Base-by-base conservation (phyloP, 64 coral and sea anemone species). In the Stylophora pistillata region DNA sequence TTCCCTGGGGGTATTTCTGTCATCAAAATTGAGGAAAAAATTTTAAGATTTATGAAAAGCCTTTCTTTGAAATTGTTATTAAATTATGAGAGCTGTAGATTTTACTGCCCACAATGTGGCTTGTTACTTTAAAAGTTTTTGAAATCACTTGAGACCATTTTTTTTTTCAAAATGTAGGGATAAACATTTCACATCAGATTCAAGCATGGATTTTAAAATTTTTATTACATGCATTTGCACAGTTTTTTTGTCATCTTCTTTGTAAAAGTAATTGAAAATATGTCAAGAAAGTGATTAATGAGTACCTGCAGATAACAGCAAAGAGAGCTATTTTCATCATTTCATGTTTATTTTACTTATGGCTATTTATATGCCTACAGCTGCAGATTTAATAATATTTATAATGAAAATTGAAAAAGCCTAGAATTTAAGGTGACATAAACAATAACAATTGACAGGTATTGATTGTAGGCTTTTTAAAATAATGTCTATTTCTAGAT, bases 381-480 rank as follows among this genome's bases (percentile, higher is more conserved):
- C 64, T 25, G 23, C 21, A 68, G 26, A 68, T 68, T 68, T 25
- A 60, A 60, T 60, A 60, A 15, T 60, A 9, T 60, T 15, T 2
- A 15, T 18, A 15, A 9, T 13, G 13, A 18, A 68, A 25, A 68
- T 12, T 26, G 64, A 25, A 68, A 25, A 27, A 26, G 64, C 5
- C 64, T 26, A 1, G 23, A n/a, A 25, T 68, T 68, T 26, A 21
- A 68, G 26, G 64, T 68, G 23, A 21, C 26, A 10, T 25, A n/a
- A 25, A 68, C 64, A 68, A 68, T 68, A 68, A 68, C 64, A 68
- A 68, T 68, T n/a, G 64, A 68, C 64, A 68, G 20, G 12, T 68
- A 68, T 68, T 68, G 64, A n/a, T 68, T 25, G 12, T 68, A 68
- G 5, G 7, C 26, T 9, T n/a, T 12, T 68, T 64, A 9, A 64